Percentiles rank a stretch among this genome's conserved stretches.
These are phyloP conservation scores for Sebastolobus alascanus DNA, from an alignment of 2,797 vertebrate genomes.

Conservation along the genomic window DNA sequence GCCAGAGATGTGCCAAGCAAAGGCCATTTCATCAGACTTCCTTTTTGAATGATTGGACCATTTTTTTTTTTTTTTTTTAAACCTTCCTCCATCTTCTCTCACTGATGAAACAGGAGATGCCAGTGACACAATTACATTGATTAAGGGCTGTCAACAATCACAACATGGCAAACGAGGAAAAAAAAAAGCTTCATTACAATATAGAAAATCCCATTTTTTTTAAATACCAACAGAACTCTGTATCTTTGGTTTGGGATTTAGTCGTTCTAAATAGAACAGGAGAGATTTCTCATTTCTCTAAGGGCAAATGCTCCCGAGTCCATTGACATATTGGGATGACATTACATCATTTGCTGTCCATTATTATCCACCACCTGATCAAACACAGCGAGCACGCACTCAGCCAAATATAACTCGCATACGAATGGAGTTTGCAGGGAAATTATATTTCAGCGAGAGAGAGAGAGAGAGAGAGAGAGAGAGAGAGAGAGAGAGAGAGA, in stretches of 20 bases:
- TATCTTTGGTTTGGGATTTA: constrained; percentile 14
- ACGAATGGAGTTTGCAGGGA: background rate
- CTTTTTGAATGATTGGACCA: constrained; percentile 72
- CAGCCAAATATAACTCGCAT: constrained; percentile 25
- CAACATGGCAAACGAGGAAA: constrained; percentile 19
- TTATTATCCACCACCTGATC: constrained; percentile 45
- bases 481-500: background rate
- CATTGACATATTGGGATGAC: constrained; percentile 41
- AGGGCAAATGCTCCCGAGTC: constrained; percentile 23
- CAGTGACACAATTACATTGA: constrained; percentile 54
- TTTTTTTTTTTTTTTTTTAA: constrained; percentile 32
- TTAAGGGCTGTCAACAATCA: constrained; percentile 40
- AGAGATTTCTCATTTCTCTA: constrained; percentile 21
- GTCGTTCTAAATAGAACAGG: constrained; percentile 31
- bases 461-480: too few relatives aligned
- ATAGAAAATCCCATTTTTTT: constrained; percentile 13
- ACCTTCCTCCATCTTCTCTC: constrained; percentile 34
- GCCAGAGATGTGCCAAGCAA: constrained; percentile 59
- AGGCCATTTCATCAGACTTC: constrained; percentile 72
- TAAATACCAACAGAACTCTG: background rate
- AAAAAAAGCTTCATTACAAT: constrained; percentile 9
- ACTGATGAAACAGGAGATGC: constrained; percentile 60
- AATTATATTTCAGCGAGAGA: constrained; percentile 19
- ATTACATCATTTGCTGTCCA: constrained; percentile 49
- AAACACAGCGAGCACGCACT: constrained; percentile 32